Percentiles rank a stretch among this genome's conserved stretches.
phyloP scores from a whole-genome alignment of 1,140 invertebrate species.

The Atta texana region DNA sequence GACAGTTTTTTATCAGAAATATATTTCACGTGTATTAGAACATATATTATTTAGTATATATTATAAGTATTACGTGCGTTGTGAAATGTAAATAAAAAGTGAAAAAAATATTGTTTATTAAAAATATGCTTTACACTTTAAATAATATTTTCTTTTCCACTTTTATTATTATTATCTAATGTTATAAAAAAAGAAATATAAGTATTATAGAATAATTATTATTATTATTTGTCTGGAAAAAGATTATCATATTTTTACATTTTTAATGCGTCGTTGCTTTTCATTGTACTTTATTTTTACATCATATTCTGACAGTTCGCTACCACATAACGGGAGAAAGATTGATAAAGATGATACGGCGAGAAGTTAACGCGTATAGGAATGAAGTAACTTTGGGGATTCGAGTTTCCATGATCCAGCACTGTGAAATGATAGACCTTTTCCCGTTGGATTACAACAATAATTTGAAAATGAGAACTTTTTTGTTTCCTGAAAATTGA shows the following conservation, averaged over 20 bases:
- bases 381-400: slow-evolving; percentile 28
- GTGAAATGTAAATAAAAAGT: no score
- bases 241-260: no score
- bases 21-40: slow-evolving; percentile 25
- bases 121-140: no score
- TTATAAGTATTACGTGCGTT: background rate
- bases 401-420: slow-evolving; percentile 30
- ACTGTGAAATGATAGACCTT: slow-evolving; percentile 51
- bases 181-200: no score
- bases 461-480: no score
- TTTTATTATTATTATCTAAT: no score
- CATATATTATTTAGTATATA: background rate
- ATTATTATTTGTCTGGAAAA: no score
- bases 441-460: slow-evolving; percentile 58
- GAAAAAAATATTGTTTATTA: no score
- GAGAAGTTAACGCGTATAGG: background rate
- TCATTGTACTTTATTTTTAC: slow-evolving; percentile 47
- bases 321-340: background rate
- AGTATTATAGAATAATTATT: no score
- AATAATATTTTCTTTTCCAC: no score
- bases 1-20: slow-evolving; percentile 17
- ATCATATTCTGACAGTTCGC: slow-evolving; percentile 19
- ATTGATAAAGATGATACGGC: slow-evolving; percentile 10
- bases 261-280: slow-evolving; percentile 38
- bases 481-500: no score